Conservation (phyloP, 2,888 invertebrate species). For the Sarcophaga carnaria region DNA sequence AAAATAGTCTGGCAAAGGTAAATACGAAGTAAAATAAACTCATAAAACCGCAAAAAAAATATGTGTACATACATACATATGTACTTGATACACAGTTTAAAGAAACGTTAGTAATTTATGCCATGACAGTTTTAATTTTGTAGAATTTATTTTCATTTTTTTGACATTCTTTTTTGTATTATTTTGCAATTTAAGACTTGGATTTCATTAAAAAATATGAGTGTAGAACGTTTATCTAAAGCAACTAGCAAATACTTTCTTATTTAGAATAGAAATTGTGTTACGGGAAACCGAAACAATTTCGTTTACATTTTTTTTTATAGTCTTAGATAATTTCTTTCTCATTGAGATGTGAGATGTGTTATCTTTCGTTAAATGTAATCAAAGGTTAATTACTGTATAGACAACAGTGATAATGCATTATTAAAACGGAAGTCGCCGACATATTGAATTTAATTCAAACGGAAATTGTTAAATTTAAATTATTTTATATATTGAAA, state of each 20-base stretch:
- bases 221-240: constrained; percentile 5
- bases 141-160: constrained; percentile 34
- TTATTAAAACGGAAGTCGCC: constrained; percentile 29
- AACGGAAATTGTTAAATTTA: constrained; percentile 45
- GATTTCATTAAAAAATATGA: constrained; percentile 51
- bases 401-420: constrained; percentile 6
- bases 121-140: constrained; percentile 65
- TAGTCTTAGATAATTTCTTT: constrained; percentile 62
- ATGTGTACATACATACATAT: constrained; percentile 15
- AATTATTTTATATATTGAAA: background rate
- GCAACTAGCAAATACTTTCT: constrained; percentile 24
- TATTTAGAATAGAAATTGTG: constrained; percentile 30
- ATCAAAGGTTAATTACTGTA: constrained; percentile 42
- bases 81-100: constrained; percentile 32
- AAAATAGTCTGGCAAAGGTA: constrained; percentile 50
- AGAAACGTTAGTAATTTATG: constrained; percentile 65
- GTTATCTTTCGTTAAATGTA: constrained; percentile 53
- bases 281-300: constrained; percentile 34
- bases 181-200: constrained; percentile 57
- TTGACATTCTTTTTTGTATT: background rate
- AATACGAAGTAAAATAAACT: constrained; percentile 7
- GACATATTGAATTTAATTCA: constrained; percentile 29
- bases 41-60: background rate
- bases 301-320: constrained; percentile 1
- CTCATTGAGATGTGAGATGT: constrained; percentile 59